Evolutionary conservation across 2,113 vertebrate species (phyloP).

Genomic region (Mastomys coucha): DNA sequence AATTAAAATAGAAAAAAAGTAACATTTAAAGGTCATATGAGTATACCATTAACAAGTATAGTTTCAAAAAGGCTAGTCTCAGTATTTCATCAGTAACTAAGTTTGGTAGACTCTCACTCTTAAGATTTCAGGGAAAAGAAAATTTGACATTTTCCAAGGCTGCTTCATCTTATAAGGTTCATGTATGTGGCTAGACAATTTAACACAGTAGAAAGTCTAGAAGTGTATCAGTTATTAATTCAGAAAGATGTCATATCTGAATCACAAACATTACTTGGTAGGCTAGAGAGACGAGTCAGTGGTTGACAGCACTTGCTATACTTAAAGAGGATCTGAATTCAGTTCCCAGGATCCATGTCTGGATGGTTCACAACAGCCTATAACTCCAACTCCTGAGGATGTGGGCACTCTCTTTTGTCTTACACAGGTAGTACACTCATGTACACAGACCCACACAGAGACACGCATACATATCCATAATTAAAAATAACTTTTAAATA

Average conservation of each 20-base stretch:
- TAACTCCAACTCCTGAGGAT: not conserved
- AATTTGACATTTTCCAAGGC: not conserved
- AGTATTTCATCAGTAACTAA: slow-evolving; percentile 30
- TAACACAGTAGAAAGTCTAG: not conserved
- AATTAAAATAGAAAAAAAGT: slow-evolving; percentile 39
- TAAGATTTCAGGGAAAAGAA: slow-evolving; percentile 26
- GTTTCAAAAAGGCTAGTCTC: slow-evolving; percentile 45
- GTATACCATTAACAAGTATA: slow-evolving; percentile 2
- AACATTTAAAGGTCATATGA: slow-evolving; percentile 49
- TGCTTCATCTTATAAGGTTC: not conserved
- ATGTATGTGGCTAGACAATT: not conserved
- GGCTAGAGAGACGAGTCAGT: not conserved
- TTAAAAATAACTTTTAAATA: not conserved
- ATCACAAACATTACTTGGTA: not conserved
- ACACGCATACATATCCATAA: not conserved
- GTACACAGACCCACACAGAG: not conserved
- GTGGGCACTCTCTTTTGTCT: not conserved
- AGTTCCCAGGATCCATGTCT: not conserved
- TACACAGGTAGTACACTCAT: not conserved
- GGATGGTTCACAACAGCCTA: not conserved
- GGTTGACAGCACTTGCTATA: not conserved
- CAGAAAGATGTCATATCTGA: not conserved
- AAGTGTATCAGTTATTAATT: not conserved
- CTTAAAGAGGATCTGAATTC: too few relatives aligned
- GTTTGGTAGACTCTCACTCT: not conserved